Percentiles rank a stretch among this genome's conserved stretches.
phyloP scores from a whole-genome alignment of 1,140 invertebrate genomes.

The Ceratosolen solmsi region DNA sequence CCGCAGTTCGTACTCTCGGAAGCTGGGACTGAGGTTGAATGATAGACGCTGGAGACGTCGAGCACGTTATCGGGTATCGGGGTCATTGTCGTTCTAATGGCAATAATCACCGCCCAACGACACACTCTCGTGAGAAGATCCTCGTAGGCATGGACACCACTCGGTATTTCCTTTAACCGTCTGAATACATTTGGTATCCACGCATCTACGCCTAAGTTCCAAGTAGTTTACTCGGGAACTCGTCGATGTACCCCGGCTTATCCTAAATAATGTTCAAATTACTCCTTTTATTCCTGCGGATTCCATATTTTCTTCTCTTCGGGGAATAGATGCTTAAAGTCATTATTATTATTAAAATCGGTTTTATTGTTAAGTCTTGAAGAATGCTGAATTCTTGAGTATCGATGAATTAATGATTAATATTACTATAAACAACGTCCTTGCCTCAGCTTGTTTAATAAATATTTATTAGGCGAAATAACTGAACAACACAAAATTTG shows the following conservation, averaged over 20 bases:
- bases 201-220: not conserved
- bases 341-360: too few species aligned
- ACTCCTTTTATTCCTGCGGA: not conserved
- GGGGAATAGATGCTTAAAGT: too few species aligned
- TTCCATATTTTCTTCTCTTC: too few species aligned
- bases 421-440: too few species aligned
- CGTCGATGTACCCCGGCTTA: too few species aligned
- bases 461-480: too few species aligned
- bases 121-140: conserved; percentile 14
- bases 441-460: too few species aligned
- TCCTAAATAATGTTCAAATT: not conserved
- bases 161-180: not conserved
- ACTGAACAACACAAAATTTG: too few species aligned
- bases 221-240: not conserved
- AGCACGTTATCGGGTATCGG: conserved; percentile 73
- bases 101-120: not conserved
- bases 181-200: conserved; percentile 38
- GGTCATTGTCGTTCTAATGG: not conserved
- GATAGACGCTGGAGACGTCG: conserved; percentile 90
- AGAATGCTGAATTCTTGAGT: too few species aligned
- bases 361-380: too few species aligned
- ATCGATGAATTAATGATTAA: too few species aligned
- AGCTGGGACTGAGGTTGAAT: conserved; percentile 76
- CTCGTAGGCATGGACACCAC: conserved; percentile 31
- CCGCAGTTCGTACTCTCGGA: conserved; percentile 52